A percentile compares a stretch with the other conserved stretches of the same genome.
Evolutionary conservation across 2,888 invertebrate species (phyloP).

Genomic region (Labia minor): DNA sequence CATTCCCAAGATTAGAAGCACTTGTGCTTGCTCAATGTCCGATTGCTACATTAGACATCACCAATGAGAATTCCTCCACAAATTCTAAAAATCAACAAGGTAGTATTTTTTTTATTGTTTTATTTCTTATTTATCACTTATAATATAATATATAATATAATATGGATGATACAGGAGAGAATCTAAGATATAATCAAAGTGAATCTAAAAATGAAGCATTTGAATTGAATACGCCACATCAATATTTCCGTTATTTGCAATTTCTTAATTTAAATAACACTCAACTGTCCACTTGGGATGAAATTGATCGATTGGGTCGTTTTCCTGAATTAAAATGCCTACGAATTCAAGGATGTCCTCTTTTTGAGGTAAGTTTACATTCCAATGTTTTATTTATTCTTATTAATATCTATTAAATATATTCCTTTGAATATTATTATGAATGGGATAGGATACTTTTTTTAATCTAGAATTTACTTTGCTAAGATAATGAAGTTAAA

Average conservation of each 20-base stretch:
- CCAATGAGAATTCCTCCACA: neutral
- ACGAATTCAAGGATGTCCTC: slow-evolving; percentile 62
- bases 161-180: neutral
- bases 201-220: neutral
- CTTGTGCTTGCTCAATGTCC: slow-evolving; percentile 80
- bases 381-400: too few relatives aligned
- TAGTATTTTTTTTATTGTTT: neutral
- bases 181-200: neutral
- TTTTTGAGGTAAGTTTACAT: slow-evolving; percentile 43
- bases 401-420: too few relatives aligned
- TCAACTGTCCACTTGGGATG: slow-evolving; percentile 73
- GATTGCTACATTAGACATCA: slow-evolving; percentile 44
- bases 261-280: slow-evolving; percentile 79
- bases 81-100: neutral
- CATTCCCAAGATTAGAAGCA: slow-evolving; percentile 76
- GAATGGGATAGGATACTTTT: too few relatives aligned
- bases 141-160: too few relatives aligned
- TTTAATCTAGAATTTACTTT: neutral
- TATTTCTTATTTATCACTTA: too few relatives aligned
- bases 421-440: too few relatives aligned
- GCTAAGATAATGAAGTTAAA: neutral
- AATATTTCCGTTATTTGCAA: slow-evolving; percentile 53
- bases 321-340: slow-evolving; percentile 76
- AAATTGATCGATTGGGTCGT: slow-evolving; percentile 72
- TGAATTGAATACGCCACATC: slow-evolving; percentile 39